These are phyloP conservation scores for Uloborus plumipes DNA, from an alignment of 2,888 invertebrate species.

Conservation along the genomic window DNA sequence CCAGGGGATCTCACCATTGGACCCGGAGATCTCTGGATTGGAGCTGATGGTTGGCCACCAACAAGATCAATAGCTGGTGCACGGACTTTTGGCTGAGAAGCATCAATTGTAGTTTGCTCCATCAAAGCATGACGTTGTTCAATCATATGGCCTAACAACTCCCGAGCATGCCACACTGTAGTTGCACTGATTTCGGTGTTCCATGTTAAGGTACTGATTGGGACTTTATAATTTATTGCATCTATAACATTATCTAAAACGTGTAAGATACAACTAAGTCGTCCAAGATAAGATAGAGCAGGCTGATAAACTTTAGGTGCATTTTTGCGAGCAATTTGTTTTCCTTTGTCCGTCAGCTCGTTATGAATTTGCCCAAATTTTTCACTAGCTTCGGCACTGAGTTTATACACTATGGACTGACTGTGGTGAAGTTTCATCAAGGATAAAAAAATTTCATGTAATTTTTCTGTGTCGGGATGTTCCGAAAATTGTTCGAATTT, in stretches of 20 bases:
- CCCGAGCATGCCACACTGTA: slow-evolving; percentile 59
- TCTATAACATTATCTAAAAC: slow-evolving; percentile 59
- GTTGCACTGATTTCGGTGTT: slow-evolving; percentile 54
- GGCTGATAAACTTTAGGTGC: slow-evolving; percentile 40
- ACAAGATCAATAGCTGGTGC: slow-evolving; percentile 26
- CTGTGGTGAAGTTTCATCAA: slow-evolving; percentile 41
- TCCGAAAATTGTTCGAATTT: slow-evolving; percentile 45
- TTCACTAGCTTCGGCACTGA: slow-evolving; percentile 41
- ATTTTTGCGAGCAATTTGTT: slow-evolving; percentile 52
- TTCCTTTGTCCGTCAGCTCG: slow-evolving; percentile 60
- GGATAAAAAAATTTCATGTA: slow-evolving; percentile 36
- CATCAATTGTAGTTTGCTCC: slow-evolving; percentile 38
- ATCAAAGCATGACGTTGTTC: slow-evolving; percentile 48
- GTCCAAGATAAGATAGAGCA: slow-evolving; percentile 45
- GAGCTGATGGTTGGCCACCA: slow-evolving; percentile 6
- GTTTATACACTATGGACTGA: slow-evolving; percentile 41
- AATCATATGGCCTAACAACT: slow-evolving; percentile 48
- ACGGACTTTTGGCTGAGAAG: slow-evolving; percentile 11
- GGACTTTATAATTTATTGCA: slow-evolving; percentile 50
- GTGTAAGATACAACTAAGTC: slow-evolving; percentile 53
- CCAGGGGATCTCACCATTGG: not conserved
- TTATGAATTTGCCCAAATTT: slow-evolving; percentile 55
- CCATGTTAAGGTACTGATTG: slow-evolving; percentile 50
- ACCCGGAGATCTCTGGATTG: not conserved
- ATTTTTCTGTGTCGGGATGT: slow-evolving; percentile 10